Conservation (phyloP, 2,888 invertebrate genomes). For the Erebia palarica region DNA sequence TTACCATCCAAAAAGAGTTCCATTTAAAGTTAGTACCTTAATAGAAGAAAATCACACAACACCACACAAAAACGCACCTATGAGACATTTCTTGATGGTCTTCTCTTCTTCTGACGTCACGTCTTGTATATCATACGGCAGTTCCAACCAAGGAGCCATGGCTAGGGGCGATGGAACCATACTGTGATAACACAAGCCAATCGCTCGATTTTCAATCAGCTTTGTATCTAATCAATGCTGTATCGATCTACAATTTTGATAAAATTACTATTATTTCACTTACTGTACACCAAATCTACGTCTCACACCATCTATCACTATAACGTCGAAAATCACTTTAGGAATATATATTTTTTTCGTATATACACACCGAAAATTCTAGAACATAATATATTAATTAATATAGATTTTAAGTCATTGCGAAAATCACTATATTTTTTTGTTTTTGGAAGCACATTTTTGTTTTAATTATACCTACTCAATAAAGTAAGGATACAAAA, state of each 20-base stretch:
- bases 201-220: conserved; percentile 48
- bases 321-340: conserved; percentile 2
- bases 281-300: not conserved
- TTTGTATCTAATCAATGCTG: conserved; percentile 39
- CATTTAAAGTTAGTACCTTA: not conserved
- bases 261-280: conserved; percentile 22
- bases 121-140: conserved; percentile 64
- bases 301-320: not conserved
- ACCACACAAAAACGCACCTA: conserved; percentile 59
- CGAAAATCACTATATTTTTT: no score
- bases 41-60: conserved; percentile 36
- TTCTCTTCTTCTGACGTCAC: conserved; percentile 68
- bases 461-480: no score
- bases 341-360: not conserved
- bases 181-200: conserved; percentile 45
- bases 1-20: conserved; percentile 6
- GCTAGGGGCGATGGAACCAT: conserved; percentile 22
- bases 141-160: conserved; percentile 65
- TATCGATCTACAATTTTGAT: conserved; percentile 36
- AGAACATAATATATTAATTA: no score
- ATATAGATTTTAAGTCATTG: no score
- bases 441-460: no score
- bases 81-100: conserved; percentile 65
- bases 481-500: no score
- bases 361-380: not conserved